Base-by-base conservation (phyloP, 2,888 invertebrate species). In the Helicoverpa assulta region DNA sequence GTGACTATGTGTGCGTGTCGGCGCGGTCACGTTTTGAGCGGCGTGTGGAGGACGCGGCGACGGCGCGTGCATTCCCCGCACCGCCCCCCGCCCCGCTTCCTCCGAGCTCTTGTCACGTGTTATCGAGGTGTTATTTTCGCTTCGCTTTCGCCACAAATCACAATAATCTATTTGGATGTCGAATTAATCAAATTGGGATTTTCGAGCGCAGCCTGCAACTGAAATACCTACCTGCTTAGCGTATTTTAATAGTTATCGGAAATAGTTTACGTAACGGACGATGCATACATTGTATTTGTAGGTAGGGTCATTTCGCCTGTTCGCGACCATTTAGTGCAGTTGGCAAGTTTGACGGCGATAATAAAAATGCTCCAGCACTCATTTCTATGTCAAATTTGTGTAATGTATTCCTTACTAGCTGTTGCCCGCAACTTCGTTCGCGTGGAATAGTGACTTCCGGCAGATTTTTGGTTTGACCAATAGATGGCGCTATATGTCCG, bases 1-100 rank as follows among this genome's bases (percentile, higher is more conserved):
- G 54, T 16, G 54, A 14, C 65, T 73, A 67, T 74, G 70, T 79
- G 88, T 87, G 88, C 77, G 88, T 79, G 89, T 63, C 81, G 70
- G 72, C 50, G 64, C 83, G 85, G 94, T 95, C 95, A 95, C 95
- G 95, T 95, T 95, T 92, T 73, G 85, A 89, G 90, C 89, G 95
- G 93, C 92, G 93, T 93, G 94, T 91, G 86, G 90, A 88, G 88
- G 89, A 85, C 90, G 88, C 82, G 82, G 80, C 78, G 80, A 33
- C 80, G 84, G 88, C 89, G 88, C 89, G 90, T 86, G 86, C 86
- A 82, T 82, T 80, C 85, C 73, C 78, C 76, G 73, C 80, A 59
- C 74, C 47, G 65, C 75, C 70, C 71, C 58, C 71, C 70, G 75
- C 71, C 66, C 81, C 73, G 74, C 80, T 79, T 56, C 65, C 71